Evolutionary conservation across 1,140 invertebrate species (phyloP), one percentile per base, ranked within the genome.

Genomic region (Leptinotarsa lineolata): DNA sequence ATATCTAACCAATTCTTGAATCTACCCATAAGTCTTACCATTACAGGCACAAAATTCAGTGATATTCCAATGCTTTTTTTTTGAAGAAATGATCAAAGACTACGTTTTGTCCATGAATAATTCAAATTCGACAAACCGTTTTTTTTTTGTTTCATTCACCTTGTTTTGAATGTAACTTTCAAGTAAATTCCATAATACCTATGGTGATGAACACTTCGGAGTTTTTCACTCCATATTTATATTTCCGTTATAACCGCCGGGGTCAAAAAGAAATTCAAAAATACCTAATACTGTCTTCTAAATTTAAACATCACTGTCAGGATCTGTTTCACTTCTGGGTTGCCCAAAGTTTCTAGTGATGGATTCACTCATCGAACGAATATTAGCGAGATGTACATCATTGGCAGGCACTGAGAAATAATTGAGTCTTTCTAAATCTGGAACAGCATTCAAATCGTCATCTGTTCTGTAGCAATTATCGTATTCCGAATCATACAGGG

Each of bases 401-500:
- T 91, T 90, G 13, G 90, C 87, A 72, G 84, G 82, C 77, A 83
- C 82, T 72, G 83, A 84, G 75, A 84, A 84, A 78, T 83, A 84
- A 72, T 84, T 83, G 20, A 85, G 78, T 79, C 83, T 77, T 58
- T 84, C 83, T 48, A 84, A 72, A 74, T 84, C 83, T 20, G 83
- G 82, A 72, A 83, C 78, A 18, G 82, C 81, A 73, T 83, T 84
- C 30, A 85, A 72, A 74, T 85, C 84, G 72, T 86, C 84, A 73
- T 85, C 85, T 16, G 84, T 85, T 76, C 84, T 75, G 69, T 86
- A 86, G 79, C 87, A 91, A 82, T 91, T 90, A 78, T 92, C 91
- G 82, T 94, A 94, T 80, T 95, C 93, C 2, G 92, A 94, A 86
- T 96, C 94, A 83, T 95, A 95, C 73, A 94, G 89, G 65, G 91